Base-by-base conservation (phyloP, 2,888 invertebrate species). In the Perdita meconis region DNA sequence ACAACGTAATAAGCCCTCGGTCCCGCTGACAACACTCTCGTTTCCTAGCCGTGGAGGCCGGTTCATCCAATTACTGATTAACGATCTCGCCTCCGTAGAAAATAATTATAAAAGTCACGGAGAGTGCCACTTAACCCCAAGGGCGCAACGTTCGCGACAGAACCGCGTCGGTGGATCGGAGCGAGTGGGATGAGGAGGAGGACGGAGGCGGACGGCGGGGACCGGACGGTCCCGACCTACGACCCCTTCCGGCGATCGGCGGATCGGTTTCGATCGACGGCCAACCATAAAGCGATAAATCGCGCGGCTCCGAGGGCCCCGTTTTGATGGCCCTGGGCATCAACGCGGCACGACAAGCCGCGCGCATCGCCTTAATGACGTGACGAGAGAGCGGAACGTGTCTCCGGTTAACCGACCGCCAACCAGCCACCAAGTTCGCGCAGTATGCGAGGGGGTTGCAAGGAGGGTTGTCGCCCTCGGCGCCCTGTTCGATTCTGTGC, bases 41-140 rank as follows among this genome's bases (percentile, higher is more conserved):
- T 87, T 84, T 78, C 69, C 69, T 70, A 50, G 53, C 73, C 50
- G 26, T 67, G 82, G 78, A 78, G 63, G n/a, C n/a, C 78, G 74
- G 80, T 78, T 83, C 84, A 83, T 85, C 86, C 87, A 89, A 88
- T 88, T 86, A 83, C 84, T 79, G 82, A 85, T 87, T 87, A 83
- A 86, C 84, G 84, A 87, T 87, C 87, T 88, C 81, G 82, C 86
- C 80, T 78, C 73, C 81, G 80, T 71, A 42, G 81, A 78, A 86
- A 88, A 75, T 86, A 83, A 85, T 87, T 86, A 86, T 86, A 88
- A 88, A 88, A 89, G 86, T 90, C 88, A 84, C 63, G 12, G 84
- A 86, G 88, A 90, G 89, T 88, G 87, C 89, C 91, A 90, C 89
- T 90, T 90, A 90, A 90, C 90, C 90, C 86, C 87, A 84, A 86